Conservation (phyloP, 2,113 vertebrate genomes). For the Eretmochelys imbricata region DNA sequence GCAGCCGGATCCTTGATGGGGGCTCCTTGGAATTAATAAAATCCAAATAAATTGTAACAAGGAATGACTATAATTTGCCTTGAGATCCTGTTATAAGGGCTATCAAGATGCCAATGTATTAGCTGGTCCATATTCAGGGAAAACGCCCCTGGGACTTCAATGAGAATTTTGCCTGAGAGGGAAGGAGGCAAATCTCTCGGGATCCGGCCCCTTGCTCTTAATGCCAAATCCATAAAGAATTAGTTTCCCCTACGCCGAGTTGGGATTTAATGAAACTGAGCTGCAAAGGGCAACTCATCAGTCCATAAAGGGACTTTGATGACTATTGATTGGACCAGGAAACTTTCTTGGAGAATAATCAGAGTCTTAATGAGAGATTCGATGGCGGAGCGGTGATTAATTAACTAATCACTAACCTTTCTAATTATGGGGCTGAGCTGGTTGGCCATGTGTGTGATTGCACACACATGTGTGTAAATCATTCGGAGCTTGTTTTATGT, state of each 20-base stretch:
- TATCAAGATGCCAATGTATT: not conserved
- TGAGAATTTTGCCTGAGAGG: not conserved
- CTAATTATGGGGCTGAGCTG: not conserved
- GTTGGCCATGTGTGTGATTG: not conserved
- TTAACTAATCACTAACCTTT: not conserved
- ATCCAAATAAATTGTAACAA: not conserved
- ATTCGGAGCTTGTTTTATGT: not conserved
- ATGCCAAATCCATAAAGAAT: not conserved
- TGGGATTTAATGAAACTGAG: not conserved
- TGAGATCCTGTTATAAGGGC: not conserved
- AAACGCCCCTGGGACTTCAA: not conserved
- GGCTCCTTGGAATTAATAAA: not conserved
- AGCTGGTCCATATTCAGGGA: not conserved
- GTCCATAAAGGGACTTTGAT: conserved; percentile 24
- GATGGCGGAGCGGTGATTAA: not conserved
- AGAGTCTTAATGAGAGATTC: not conserved
- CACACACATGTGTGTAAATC: not conserved
- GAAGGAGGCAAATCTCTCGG: not conserved
- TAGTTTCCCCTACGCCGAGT: not conserved
- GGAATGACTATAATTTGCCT: not conserved
- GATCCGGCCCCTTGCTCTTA: not conserved
- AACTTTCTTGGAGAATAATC: not conserved
- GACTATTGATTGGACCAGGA: conserved; percentile 1
- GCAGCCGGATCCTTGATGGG: not conserved
- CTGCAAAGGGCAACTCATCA: conserved; percentile 32